These are phyloP conservation scores for Eulacestoma nigropectus DNA, from an alignment of 2,113 vertebrate species.

Conservation along the genomic window DNA sequence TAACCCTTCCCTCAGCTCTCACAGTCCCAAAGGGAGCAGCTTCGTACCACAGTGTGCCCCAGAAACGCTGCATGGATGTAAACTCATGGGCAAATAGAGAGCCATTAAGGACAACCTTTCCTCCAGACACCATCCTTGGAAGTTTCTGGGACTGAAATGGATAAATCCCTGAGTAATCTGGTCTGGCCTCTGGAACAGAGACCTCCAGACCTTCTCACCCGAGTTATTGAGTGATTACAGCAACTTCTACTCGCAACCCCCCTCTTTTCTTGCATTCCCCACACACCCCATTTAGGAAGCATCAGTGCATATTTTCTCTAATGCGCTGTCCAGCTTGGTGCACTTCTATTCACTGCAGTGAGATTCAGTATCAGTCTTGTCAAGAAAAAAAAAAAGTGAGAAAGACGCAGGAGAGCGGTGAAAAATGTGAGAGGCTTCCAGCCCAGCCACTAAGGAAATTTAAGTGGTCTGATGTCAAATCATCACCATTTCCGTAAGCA, in stretches of 20 bases:
- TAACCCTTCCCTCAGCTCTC: not conserved
- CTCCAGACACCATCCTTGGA: not conserved
- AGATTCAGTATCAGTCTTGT: not conserved
- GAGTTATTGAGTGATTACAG: not conserved
- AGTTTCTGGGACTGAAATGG: not conserved
- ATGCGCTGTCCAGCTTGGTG: accelerated
- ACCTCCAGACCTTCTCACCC: not conserved
- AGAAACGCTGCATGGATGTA: accelerated
- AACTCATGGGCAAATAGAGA: accelerated
- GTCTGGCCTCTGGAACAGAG: not conserved
- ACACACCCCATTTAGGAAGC: too few relatives aligned
- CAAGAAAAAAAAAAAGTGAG: not conserved
- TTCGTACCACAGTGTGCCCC: accelerated
- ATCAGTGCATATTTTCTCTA: accelerated
- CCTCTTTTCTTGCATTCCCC: not conserved
- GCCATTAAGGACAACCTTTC: not conserved
- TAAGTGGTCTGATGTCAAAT: not conserved
- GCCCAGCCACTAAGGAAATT: not conserved
- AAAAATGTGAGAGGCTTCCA: not conserved
- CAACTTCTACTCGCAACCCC: not conserved
- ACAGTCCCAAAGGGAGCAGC: not conserved
- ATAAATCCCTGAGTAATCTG: not conserved
- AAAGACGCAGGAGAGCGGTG: not conserved
- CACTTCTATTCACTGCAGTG: not conserved
- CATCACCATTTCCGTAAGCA: not conserved